Conservation (phyloP, 1,140 invertebrate genomes). For the Atta texana region DNA sequence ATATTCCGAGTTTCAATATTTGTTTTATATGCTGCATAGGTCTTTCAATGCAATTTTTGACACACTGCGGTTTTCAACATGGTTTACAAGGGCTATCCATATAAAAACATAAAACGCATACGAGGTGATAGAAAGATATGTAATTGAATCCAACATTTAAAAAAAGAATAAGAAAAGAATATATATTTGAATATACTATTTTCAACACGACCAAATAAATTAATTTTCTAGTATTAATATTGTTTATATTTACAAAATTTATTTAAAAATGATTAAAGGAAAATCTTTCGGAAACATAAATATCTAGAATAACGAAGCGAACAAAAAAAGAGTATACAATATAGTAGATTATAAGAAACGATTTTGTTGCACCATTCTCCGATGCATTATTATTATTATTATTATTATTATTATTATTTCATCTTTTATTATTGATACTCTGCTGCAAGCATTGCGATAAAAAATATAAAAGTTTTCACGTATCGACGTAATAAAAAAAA, state of each 20-base stretch:
- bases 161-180: neutral
- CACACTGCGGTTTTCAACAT: neutral
- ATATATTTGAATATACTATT: neutral
- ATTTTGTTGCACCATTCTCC: neutral
- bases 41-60: slow-evolving; percentile 35
- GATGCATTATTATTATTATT: neutral
- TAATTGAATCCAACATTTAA: slow-evolving; percentile 35
- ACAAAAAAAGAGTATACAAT: neutral
- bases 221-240: too few species aligned
- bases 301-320: neutral
- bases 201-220: neutral
- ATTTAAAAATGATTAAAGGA: neutral
- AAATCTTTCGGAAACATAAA: neutral
- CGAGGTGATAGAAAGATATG: neutral
- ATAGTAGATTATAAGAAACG: neutral
- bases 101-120: slow-evolving; percentile 21
- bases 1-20: slow-evolving; percentile 29
- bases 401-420: slow-evolving; percentile 32
- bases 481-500: slow-evolving; percentile 20
- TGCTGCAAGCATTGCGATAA: neutral
- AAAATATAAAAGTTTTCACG: slow-evolving; percentile 15
- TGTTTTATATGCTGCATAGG: neutral
- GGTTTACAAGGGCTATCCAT: neutral
- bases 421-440: neutral
- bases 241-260: neutral